Percentiles rank a stretch among this genome's conserved stretches.
Conservation (phyloP, 2,797 vertebrate genomes). For the Pseudopleuronectes americanus region DNA sequence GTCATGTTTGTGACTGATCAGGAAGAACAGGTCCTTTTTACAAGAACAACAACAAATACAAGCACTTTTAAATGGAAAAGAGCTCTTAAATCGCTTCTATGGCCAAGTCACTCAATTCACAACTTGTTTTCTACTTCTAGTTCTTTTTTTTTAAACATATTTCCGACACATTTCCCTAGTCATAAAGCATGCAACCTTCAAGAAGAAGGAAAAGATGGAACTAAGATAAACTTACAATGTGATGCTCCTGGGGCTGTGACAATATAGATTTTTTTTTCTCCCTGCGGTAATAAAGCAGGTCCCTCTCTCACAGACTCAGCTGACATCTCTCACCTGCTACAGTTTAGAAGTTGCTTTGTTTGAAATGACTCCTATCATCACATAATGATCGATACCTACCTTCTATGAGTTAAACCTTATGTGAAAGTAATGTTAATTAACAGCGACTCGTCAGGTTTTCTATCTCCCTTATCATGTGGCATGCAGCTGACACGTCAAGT, state of each 20-base stretch:
- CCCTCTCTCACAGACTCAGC: too few relatives aligned
- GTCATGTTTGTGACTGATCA: conserved; percentile 20
- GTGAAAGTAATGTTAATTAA: not conserved
- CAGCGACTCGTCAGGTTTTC: conserved; percentile 12
- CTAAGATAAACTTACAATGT: conserved; percentile 11
- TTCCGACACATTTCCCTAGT: conserved; percentile 2
- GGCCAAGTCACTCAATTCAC: not conserved
- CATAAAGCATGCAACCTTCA: not conserved
- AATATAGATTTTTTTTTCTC: not conserved
- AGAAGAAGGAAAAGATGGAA: conserved; percentile 44
- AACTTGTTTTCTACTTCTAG: conserved; percentile 39
- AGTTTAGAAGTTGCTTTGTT: too few relatives aligned
- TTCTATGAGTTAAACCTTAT: not conserved
- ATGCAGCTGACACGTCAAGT: conserved; percentile 49
- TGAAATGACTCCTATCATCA: not conserved
- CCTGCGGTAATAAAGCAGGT: not conserved
- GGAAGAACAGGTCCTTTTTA: conserved; percentile 14
- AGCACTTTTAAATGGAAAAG: not conserved
- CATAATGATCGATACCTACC: too few relatives aligned
- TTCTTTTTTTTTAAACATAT: conserved; percentile 29
- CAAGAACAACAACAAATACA: conserved; percentile 13
- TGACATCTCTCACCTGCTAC: too few relatives aligned
- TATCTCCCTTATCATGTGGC: conserved; percentile 26
- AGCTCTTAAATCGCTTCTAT: not conserved
- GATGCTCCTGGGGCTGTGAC: not conserved